Evolutionary conservation across 2,797 vertebrate species (phyloP).

Genomic region (Melanotaenia trifasciata): DNA sequence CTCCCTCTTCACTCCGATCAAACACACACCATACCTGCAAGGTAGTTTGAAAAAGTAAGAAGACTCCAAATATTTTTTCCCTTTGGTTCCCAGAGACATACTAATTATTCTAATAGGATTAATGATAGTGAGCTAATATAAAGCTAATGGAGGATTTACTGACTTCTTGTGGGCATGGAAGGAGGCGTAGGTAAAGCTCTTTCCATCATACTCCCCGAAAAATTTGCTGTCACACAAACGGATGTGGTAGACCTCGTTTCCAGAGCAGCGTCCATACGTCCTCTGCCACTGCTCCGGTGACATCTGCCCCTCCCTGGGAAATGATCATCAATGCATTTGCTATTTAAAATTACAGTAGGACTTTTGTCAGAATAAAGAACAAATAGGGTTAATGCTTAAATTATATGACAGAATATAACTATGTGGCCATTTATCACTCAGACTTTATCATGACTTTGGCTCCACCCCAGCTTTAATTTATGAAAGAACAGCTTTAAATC

Average conservation of each 20-base stretch:
- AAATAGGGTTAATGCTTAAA: not conserved
- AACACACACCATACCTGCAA: constrained; percentile 90
- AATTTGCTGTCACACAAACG: constrained; percentile 95
- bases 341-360: not conserved
- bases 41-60: constrained; percentile 84
- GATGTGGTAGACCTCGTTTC: constrained; percentile 98
- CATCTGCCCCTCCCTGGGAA: constrained; percentile 91
- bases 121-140: not conserved
- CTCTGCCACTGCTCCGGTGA: constrained; percentile 98
- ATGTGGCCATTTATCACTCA: not conserved
- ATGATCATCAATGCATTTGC: not conserved
- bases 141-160: not conserved
- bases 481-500: not conserved
- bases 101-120: not conserved
- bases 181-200: constrained; percentile 97
- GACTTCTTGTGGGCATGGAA: constrained; percentile 93
- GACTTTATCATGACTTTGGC: not conserved
- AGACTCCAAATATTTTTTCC: not conserved
- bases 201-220: constrained; percentile 96
- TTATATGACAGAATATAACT: not conserved
- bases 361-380: not conserved
- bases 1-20: constrained; percentile 91
- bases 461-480: not conserved
- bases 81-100: not conserved
- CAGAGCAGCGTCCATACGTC: constrained; percentile 95